phyloP scores from a whole-genome alignment of 1,140 invertebrate species.

The Philopotamus ludificatus region DNA sequence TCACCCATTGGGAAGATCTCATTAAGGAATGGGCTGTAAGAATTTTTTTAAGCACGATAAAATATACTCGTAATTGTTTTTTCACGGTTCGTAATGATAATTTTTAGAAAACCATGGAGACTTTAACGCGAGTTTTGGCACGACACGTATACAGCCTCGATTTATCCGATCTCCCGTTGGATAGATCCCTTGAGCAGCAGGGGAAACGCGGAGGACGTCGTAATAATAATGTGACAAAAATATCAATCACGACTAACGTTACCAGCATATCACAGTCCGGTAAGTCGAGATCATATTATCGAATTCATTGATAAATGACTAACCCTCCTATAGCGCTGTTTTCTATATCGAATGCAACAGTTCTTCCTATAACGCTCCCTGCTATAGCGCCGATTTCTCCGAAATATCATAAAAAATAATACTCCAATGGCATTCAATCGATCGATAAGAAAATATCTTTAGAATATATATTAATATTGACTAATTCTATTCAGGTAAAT shows the following conservation, averaged over 20 bases:
- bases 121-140: constrained; percentile 87
- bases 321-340: background rate
- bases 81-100: constrained; percentile 9
- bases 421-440: no score
- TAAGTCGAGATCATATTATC: background rate
- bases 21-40: constrained; percentile 94
- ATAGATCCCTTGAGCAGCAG: constrained; percentile 81
- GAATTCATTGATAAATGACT: background rate
- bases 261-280: constrained; percentile 29
- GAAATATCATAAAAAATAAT: no score
- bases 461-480: constrained; percentile 12
- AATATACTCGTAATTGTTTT: constrained; percentile 8
- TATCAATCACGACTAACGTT: constrained; percentile 39
- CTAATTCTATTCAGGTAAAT: constrained; percentile 47
- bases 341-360: no score
- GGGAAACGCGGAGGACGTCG: constrained; percentile 62
- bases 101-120: constrained; percentile 92
- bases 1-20: constrained; percentile 93
- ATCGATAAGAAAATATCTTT: background rate
- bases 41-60: constrained; percentile 38
- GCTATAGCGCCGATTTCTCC: no score
- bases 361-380: no score
- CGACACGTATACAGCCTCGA: constrained; percentile 92
- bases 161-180: constrained; percentile 83
- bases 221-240: constrained; percentile 22